phyloP scores from a whole-genome alignment of 53 echinoderm and acorn worm genomes.

The Holothuria leucospilota region DNA sequence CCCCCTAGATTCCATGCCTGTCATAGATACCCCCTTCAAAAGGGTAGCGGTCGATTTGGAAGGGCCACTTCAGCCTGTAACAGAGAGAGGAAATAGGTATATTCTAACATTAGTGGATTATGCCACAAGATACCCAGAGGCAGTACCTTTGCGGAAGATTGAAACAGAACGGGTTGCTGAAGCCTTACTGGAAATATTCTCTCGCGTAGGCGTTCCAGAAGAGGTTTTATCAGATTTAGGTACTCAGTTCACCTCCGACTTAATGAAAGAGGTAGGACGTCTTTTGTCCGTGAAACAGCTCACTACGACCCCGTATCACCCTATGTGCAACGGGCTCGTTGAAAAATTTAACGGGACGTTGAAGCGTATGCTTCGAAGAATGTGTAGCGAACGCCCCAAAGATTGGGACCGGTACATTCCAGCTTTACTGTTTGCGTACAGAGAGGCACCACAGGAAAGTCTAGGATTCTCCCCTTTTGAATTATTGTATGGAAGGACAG shows the following conservation, averaged over 20 bases:
- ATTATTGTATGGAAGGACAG: constrained; percentile 67
- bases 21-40: no score
- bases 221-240: constrained; percentile 69
- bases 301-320: constrained; percentile 75
- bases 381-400: constrained; percentile 64
- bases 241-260: constrained; percentile 66
- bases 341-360: constrained; percentile 78
- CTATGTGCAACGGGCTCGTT: constrained; percentile 70
- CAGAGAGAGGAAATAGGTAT: no score
- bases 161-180: no score
- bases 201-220: no score
- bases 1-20: no score
- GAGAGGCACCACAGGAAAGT: constrained; percentile 71
- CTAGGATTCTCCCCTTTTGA: constrained; percentile 73
- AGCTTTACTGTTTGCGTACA: constrained; percentile 71
- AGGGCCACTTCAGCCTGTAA: constrained; percentile 40
- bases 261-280: constrained; percentile 57
- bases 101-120: no score
- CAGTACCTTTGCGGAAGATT: no score
- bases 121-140: no score
- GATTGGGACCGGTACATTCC: constrained; percentile 75
- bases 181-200: no score
- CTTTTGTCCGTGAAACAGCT: constrained; percentile 68
- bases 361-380: constrained; percentile 64
- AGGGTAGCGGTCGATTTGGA: no score